Base-by-base conservation (phyloP, 1,140 invertebrate genomes). In the Zaprionus kolodkinae region DNA sequence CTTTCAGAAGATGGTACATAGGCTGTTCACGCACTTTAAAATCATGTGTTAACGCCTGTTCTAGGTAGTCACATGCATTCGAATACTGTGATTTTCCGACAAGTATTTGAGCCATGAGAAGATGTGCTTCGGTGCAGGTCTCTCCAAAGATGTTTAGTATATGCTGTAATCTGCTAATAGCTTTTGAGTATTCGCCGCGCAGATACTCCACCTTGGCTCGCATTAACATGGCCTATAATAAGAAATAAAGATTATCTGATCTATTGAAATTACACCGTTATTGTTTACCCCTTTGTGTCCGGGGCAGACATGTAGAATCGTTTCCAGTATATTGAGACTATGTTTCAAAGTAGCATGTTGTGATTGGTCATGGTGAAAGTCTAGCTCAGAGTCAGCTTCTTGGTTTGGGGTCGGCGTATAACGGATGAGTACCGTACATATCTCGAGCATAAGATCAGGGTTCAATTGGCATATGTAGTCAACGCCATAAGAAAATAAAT, bases 1-100 rank as follows among this genome's bases (percentile, higher is more conserved):
- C 97, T 78, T 95, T 95, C 0, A 98, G 95, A 50, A 98, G 94
- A 93, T 99, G 97, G 92, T 97, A 99, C 80, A 98, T 93, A 0
- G 98, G 97, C 92, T 97, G 96, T 66, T 99, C 97, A 78, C 97
- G 93, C 0, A 99, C 96, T 93, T 97, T 95, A 90, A 99, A 99
- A 93, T 99, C 97, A 87, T 96, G 96, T 85, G 97, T 98, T 1
- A 99, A 93, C 66, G 96, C 97, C 66, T 96, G 94, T 94, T 99
- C 98, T 30, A 99, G 93, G 64, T 95, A 96, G 91, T 98, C 96
- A 15, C 96, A 94, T 0, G 98, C 98, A 81, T 96, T 94, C 35
- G 96, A 94, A 84, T 95, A 97, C 75, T 96, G 95, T 43, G 95
- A 95, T 92, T 97, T 95, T 50, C 94, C 94, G 2, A 96, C 93